Base-by-base conservation (phyloP, 2,113 vertebrate species). In the Alethe diademata region DNA sequence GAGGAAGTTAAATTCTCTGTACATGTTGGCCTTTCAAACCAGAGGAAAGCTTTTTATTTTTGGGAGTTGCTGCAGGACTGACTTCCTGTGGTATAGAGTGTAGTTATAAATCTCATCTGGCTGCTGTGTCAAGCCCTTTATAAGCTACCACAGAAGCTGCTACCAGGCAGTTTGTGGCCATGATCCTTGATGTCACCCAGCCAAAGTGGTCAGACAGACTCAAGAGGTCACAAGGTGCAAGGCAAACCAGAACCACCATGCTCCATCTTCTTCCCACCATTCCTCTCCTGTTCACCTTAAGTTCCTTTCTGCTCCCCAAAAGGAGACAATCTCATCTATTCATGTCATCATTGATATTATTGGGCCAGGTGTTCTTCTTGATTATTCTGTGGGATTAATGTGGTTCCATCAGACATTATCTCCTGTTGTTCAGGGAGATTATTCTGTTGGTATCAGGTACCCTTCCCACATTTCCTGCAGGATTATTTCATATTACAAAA, bases 161-260 rank as follows among this genome's bases (percentile, higher is more conserved):
- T 38, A 1, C 15, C 25, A 9, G 45, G 38, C 17, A 69, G 25
- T 47, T 81, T 0, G 2, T 38, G 47, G 36, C 42, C 15, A 0
- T 24, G 19, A 48, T 47, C 19, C 38, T 60, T 50, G 48, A n/a
- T 50, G 22, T 29, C 19, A 36, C 11, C 26, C 29, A 26, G 17
- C 53, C 25, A 31, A 17, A 15, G 29, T 33, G 40, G 4, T 20
- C 43, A 45, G 43, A 50, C 28, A 64, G 25, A 33, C 20, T 51
- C 13, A 3, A 56, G 54, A 65, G n/a, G 16, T 73, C 26, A 29
- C 40, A 22, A 36, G 6, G 9, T 25, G 8, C 40, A 73, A 51
- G 15, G 8, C 8, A 36, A 73, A 42, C 25, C 2, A 5, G n/a
- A 81, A 56, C 11, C 9, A 19, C 7, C 0, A 0, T 45, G 33